Base-by-base conservation (phyloP, 1,140 invertebrate genomes). In the Bombus confusus region DNA sequence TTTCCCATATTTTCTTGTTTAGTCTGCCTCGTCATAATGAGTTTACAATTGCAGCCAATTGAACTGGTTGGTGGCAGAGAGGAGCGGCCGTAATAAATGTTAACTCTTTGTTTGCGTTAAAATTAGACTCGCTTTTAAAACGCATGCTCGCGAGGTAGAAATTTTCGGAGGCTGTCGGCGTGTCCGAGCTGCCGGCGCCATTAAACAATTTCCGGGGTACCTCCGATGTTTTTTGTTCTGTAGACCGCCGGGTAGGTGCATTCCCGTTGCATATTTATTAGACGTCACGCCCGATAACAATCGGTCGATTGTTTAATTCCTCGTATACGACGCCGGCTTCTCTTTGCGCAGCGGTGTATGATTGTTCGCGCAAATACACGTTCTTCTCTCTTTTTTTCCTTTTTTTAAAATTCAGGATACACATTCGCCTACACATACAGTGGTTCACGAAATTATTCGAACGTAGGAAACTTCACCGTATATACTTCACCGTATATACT, bases 181-280 rank as follows among this genome's bases (percentile, higher is more conserved):
- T 77, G 62, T 81, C 69, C 41, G 74, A 31, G 39, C 71, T 64
- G 66, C 43, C 62, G 75, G 47, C 59, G 74, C 83, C 62, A 69
- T 89, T 88, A 86, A 86, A 83, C 88, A 83, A 89, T 88, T 89
- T 89, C 83, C 86, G 87, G 87, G 74, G 64, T 74, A 75, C 52
- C 80, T 47, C 52, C 75, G 88, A 86, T 74, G 87, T 88, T 89
- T 89, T 52, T 79, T 85, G 83, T 80, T 80, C 75, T 39, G 37
- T 31, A 18, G 39, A 39, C 78, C 68, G 71, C 64, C 62, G 72
- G 64, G 59, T 77, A 86, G 41, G 66, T 69, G 84, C 82, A 83
- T 81, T 82, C 81, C 66, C 85, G 73, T 88, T 88, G 88, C 86
- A 86, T 92, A 92, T 92, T 92, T 92, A 92, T 91, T 80, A 91